Conservation (phyloP, 92 coral and sea anemone genomes). For the Actinernus sp. region DNA sequence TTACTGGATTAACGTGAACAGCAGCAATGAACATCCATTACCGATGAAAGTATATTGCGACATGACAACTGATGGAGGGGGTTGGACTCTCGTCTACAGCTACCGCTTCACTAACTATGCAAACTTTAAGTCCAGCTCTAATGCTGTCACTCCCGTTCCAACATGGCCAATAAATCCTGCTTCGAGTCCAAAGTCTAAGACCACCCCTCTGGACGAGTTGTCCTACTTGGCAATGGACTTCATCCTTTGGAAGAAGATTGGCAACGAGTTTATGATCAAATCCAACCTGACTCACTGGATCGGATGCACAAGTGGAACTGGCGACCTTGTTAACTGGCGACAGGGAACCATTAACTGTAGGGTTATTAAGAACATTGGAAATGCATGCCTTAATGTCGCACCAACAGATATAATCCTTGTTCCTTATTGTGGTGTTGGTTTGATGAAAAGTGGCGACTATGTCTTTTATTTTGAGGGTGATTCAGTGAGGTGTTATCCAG, state of each 20-base stretch:
- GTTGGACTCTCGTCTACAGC: conserved; percentile 45
- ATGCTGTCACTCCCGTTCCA: conserved; percentile 32
- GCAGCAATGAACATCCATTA: not conserved
- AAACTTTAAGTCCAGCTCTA: not conserved
- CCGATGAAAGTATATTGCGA: conserved; percentile 24
- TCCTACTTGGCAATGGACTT: conserved; percentile 56
- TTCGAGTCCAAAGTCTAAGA: not conserved
- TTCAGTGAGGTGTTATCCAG: conserved; percentile 4
- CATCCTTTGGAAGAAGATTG: conserved; percentile 50
- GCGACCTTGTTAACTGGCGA: conserved; percentile 59
- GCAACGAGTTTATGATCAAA: conserved; percentile 59
- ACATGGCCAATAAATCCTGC: conserved; percentile 11
- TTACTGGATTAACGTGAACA: conserved; percentile 4
- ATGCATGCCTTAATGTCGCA: conserved; percentile 5
- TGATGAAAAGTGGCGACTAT: not conserved
- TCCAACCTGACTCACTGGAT: conserved; percentile 38
- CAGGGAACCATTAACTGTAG: conserved; percentile 46
- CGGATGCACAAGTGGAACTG: conserved; percentile 6
- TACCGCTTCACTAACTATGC: conserved; percentile 13
- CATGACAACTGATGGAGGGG: conserved; percentile 34
- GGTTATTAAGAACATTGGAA: conserved; percentile 22
- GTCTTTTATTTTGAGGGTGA: conserved; percentile 14
- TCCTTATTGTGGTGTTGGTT: not conserved
- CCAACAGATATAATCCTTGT: not conserved
- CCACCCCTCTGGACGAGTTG: conserved; percentile 30